phyloP scores from a whole-genome alignment of 2,113 vertebrate species.

The Gallinago undulata region DNA sequence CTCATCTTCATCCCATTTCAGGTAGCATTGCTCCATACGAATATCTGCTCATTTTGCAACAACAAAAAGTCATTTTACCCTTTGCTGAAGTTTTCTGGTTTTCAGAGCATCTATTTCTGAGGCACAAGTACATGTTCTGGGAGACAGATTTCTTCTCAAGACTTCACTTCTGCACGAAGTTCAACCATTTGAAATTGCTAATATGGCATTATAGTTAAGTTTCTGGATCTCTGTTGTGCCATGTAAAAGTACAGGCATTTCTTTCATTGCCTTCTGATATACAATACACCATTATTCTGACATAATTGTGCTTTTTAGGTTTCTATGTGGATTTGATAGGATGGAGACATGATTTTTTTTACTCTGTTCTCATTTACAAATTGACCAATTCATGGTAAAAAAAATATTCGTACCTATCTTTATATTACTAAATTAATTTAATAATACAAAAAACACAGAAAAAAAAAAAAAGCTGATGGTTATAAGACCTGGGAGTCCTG shows the following conservation, averaged over 20 bases:
- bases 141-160: not conserved
- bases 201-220: accelerated
- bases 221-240: not conserved
- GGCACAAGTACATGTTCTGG: not conserved
- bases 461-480: not conserved
- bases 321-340: not conserved
- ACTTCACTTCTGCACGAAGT: not conserved
- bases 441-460: not conserved
- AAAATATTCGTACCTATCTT: not conserved
- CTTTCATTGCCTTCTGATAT: not conserved
- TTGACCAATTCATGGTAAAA: not conserved
- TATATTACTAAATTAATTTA: not conserved
- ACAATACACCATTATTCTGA: not conserved
- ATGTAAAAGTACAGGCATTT: not conserved
- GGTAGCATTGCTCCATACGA: slow-evolving; percentile 77
- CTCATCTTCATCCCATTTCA: slow-evolving; percentile 77
- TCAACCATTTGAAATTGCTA: not conserved
- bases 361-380: not conserved
- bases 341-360: not conserved
- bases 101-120: not conserved
- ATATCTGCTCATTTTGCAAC: slow-evolving; percentile 57
- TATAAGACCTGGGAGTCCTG: not conserved
- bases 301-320: not conserved
- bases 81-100: not conserved
- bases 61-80: not conserved